Base-by-base conservation (phyloP, 2,113 vertebrate genomes). In the Peucedramus taeniatus region DNA sequence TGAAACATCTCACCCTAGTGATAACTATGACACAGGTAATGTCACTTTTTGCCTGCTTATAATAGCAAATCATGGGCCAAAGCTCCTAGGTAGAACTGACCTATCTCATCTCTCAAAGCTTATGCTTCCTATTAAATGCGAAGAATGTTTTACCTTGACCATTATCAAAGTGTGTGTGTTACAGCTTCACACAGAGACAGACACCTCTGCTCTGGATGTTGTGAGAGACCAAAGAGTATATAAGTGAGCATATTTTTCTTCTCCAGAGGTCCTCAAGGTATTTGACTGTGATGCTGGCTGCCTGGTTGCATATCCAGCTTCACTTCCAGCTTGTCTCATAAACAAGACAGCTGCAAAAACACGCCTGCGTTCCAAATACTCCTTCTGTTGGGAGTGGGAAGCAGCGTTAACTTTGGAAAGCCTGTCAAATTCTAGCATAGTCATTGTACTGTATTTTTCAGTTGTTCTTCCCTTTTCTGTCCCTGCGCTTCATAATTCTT, bases 1-100 rank as follows among this genome's bases (percentile, higher is more conserved):
- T 97, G 99, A 99, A 90, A 97, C 94, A 3, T 98, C 99, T 39
- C 99, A 99, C 74, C 98, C 99, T 59, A 99, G 98, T 88, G 99
- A 99, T 83, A 99, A 99, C 96, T 99, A 99, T 49, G 99, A 99
- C 98, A 99, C 99, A 88, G 99, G 99, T 99, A 96, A 72, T 68
- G 31, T 65, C 57, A 31, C 35, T 82, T 90, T 61, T 72, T 85
- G 53, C n/a, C 51, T 81, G 51, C 45, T 81, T 75, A 16, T 17
- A 35, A 18, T 47, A 56, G 35, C 42, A 71, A 65, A 81, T 56
- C 9, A 5, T 40, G 63, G 37, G 35, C 24, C 33, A 51, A 35
- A 74, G 26, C 77, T 85, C 40, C 28, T 57, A 35, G 28, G 47
- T 77, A 71, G 66, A 15, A 14, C 37, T 49, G 33, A 30, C 66